Evolutionary conservation across 2,888 invertebrate species (phyloP).

Genomic region (Mythimna loreyi): DNA sequence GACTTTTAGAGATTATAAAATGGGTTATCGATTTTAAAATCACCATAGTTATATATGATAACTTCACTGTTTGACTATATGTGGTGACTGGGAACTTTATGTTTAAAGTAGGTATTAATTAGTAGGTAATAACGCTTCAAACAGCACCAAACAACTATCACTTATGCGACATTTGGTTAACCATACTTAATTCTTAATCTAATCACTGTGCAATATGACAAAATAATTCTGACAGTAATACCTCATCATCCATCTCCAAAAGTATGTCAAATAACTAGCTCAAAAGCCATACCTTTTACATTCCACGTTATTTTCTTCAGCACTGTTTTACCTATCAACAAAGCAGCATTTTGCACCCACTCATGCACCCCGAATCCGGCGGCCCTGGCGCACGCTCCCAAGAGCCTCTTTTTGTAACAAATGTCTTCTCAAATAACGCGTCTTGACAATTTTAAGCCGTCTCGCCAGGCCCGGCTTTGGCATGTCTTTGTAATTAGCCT

Average conservation of each 20-base stretch:
- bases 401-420: constrained; percentile 68
- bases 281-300: neutral
- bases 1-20: neutral
- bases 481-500: constrained; percentile 71
- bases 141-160: too few species aligned
- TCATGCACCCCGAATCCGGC: constrained; percentile 27
- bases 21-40: neutral
- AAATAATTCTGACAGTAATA: too few species aligned
- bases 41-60: neutral
- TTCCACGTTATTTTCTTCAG: neutral
- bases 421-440: constrained; percentile 70
- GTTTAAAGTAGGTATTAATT: too few species aligned
- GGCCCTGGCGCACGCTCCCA: constrained; percentile 50
- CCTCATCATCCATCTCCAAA: neutral
- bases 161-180: too few species aligned
- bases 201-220: too few species aligned
- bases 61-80: neutral
- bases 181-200: too few species aligned
- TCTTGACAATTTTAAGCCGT: constrained; percentile 71
- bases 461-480: constrained; percentile 62
- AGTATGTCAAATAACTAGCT: neutral
- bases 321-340: neutral
- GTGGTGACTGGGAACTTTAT: neutral
- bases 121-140: too few species aligned
- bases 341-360: constrained; percentile 19